Base-by-base conservation (phyloP, 2,888 invertebrate genomes). In the Diploptera punctata region DNA sequence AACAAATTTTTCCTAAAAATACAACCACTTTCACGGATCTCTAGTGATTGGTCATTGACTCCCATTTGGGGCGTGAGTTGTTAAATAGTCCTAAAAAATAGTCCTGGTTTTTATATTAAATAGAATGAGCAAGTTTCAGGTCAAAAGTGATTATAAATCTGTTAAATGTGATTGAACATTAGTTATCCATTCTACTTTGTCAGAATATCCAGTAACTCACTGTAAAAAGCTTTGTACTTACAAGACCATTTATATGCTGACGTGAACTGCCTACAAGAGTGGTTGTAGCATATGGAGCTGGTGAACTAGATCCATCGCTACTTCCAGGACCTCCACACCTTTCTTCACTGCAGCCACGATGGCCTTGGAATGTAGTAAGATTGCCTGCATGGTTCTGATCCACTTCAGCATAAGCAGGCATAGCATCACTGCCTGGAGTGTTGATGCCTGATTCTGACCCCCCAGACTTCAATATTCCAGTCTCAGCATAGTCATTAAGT, bases 201-300 rank as follows among this genome's bases (percentile, higher is more conserved):
- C n/a, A n/a, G n/a, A n/a, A n/a, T n/a, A n/a, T n/a, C n/a, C n/a
- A n/a, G n/a, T n/a, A n/a, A n/a, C n/a, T n/a, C n/a, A n/a, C n/a
- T n/a, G n/a, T n/a, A n/a, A n/a, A n/a, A n/a, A n/a, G n/a, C n/a
- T n/a, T 16, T 60, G 18, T 19, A 68, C 31, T 57, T 67, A 73
- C 73, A 57, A 73, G 19, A 49, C 52, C 52, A 26, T 61, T 61
- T 1, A 75, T 43, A 29, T 73, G 71, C 10, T 65, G 80, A 86
- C 87, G 76, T 85, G 86, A 79, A 86, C 85, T 80, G 87, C 89
- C 88, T 77, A 92, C 90, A 76, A 95, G 86, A 71, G 94, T 93
- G 19, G 95, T 95, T 18, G 95, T 95, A 69, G 95, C 95, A 81
- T 95, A 95, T 1, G 95, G 94, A 21, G 94, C 94, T 2, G 93